These are phyloP conservation scores for Calephelis nemesis DNA, from an alignment of 1,140 invertebrate genomes.

Conservation along the genomic window DNA sequence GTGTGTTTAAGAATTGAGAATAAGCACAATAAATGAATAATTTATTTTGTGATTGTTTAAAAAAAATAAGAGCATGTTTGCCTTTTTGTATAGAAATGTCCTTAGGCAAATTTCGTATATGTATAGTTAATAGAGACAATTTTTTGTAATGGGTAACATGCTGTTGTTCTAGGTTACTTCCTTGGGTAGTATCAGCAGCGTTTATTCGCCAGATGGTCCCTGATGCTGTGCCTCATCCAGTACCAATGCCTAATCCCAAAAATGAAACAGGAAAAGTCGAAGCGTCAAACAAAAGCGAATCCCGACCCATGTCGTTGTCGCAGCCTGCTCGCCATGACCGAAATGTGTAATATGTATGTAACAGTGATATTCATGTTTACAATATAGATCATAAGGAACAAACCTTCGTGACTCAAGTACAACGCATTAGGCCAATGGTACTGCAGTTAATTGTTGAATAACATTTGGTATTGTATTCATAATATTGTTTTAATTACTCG, in stretches of 20 bases:
- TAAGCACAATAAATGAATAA: too few species aligned
- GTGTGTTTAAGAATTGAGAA: too few species aligned
- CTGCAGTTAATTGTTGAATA: too few species aligned
- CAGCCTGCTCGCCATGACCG: slow-evolving; percentile 59
- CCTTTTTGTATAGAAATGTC: too few species aligned
- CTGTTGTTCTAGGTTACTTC: slow-evolving; percentile 81
- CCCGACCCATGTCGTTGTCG: slow-evolving; percentile 56
- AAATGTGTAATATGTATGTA: slow-evolving; percentile 44
- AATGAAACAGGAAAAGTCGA: neutral
- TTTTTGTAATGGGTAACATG: neutral
- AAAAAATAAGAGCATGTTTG: too few species aligned
- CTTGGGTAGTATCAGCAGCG: slow-evolving; percentile 83
- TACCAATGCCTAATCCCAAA: slow-evolving; percentile 25
- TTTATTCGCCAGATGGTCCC: slow-evolving; percentile 82
- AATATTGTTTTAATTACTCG: too few species aligned
- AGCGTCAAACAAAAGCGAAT: slow-evolving; percentile 35
- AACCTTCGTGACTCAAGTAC: neutral
- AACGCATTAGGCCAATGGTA: too few species aligned
- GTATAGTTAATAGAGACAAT: too few species aligned
- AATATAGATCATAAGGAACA: neutral
- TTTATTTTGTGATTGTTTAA: too few species aligned
- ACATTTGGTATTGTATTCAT: too few species aligned
- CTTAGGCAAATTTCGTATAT: too few species aligned
- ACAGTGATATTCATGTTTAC: neutral
- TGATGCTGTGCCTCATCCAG: slow-evolving; percentile 80